Percentiles rank a stretch among this genome's conserved stretches.
These are phyloP conservation scores for Spodoptera picta DNA, from an alignment of 2,888 invertebrate species.

Conservation along the genomic window DNA sequence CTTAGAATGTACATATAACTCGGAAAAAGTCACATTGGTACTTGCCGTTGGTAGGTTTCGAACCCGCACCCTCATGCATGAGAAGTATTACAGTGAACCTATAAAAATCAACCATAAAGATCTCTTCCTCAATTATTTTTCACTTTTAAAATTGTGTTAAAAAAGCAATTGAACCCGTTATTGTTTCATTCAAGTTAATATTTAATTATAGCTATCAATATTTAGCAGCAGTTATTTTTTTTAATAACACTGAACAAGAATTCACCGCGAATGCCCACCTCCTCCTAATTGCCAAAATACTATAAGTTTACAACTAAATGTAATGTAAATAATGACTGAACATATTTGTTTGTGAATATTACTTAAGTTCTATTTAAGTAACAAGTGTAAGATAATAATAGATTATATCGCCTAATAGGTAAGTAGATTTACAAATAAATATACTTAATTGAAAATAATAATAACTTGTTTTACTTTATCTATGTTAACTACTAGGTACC, in stretches of 20 bases:
- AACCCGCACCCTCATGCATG: no score
- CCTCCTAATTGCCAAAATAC: slow-evolving; percentile 67
- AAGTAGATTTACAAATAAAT: slow-evolving; percentile 43
- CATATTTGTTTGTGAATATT: slow-evolving; percentile 57
- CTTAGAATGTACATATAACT: no score
- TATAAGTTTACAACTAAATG: slow-evolving; percentile 28
- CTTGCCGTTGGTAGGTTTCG: no score
- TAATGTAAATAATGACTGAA: slow-evolving; percentile 62
- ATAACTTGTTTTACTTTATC: not conserved
- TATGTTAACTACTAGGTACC: no score
- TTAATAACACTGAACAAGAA: not conserved
- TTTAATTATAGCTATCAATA: no score
- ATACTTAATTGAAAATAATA: slow-evolving; percentile 8
- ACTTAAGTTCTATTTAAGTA: slow-evolving; percentile 48
- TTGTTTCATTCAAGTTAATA: not conserved
- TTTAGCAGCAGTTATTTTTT: not conserved
- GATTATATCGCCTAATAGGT: slow-evolving; percentile 30
- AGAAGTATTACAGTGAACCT: no score
- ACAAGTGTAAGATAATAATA: slow-evolving; percentile 34
- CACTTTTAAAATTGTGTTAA: no score
- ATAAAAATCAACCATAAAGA: no score
- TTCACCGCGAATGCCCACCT: slow-evolving; percentile 51
- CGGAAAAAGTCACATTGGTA: no score
- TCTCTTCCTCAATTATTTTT: no score
- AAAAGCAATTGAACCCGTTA: no score